Evolutionary conservation across 2,113 vertebrate genomes (phyloP).

Genomic region (Ailuropoda melanoleuca): DNA sequence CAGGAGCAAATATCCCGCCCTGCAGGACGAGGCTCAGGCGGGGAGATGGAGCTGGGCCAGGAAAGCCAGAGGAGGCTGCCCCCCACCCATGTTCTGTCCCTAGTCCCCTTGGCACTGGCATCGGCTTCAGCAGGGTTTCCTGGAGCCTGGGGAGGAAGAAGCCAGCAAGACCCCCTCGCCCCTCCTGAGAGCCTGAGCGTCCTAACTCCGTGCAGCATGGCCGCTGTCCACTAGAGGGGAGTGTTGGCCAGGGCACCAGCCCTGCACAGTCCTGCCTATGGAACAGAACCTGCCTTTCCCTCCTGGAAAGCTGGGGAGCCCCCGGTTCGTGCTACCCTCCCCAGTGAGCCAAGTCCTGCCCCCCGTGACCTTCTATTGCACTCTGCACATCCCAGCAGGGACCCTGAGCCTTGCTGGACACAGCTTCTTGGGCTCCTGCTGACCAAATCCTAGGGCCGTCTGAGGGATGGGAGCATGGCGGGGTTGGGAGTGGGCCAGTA

Average conservation of each 20-base stretch:
- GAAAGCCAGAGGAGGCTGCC: background rate
- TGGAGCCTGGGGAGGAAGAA: background rate
- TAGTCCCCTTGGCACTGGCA: background rate
- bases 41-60: background rate
- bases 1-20: background rate
- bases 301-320: background rate
- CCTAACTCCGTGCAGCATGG: background rate
- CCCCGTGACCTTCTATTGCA: background rate
- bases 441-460: background rate
- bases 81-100: rapidly evolving
- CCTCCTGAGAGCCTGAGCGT: background rate
- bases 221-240: background rate
- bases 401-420: background rate
- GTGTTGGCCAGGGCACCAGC: rapidly evolving
- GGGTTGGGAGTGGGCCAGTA: background rate
- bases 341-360: background rate
- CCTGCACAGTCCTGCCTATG: rapidly evolving
- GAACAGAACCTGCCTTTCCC: background rate
- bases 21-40: background rate
- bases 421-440: background rate
- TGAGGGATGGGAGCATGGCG: background rate
- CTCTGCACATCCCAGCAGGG: background rate
- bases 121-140: background rate
- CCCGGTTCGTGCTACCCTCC: background rate
- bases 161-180: background rate